A percentile compares a stretch with the other conserved stretches of the same genome.
phyloP scores from a whole-genome alignment of 1,140 invertebrate genomes.

The Choristoneura fumiferana region DNA sequence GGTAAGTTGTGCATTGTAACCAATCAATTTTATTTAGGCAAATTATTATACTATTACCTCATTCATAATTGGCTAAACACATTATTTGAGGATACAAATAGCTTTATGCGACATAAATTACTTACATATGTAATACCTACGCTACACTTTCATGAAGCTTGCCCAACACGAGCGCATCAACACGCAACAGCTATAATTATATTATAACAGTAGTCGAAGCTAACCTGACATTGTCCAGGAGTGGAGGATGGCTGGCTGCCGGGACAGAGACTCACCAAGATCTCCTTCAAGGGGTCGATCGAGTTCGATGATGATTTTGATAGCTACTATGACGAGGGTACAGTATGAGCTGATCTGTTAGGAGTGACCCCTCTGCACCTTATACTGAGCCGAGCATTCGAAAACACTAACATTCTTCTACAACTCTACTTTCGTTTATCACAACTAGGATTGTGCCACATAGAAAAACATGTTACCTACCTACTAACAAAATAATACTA shows the following conservation, averaged over 20 bases:
- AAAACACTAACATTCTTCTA: constrained; percentile 42
- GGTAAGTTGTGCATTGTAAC: constrained; percentile 31
- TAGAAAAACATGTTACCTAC: constrained; percentile 8
- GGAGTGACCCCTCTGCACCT: constrained; percentile 56
- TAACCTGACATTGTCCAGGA: constrained; percentile 66
- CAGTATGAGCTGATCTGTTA: constrained; percentile 47
- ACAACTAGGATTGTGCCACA: constrained; percentile 20
- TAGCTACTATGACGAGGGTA: constrained; percentile 73
- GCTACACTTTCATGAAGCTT: constrained; percentile 19
- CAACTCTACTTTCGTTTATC: constrained; percentile 21
- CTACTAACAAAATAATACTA: constrained; percentile 36
- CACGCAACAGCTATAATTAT: constrained; percentile 26
- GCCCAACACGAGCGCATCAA: constrained; percentile 22
- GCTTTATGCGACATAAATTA: constrained; percentile 15
- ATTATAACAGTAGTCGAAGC: constrained; percentile 42
- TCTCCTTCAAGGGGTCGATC: constrained; percentile 73
- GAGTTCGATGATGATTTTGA: constrained; percentile 77
- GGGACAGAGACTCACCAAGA: constrained; percentile 74
- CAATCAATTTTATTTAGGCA: background rate
- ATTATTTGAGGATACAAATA: background rate
- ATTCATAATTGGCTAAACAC: constrained; percentile 9
- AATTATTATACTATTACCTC: constrained; percentile 11
- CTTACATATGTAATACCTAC: constrained; percentile 7
- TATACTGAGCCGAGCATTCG: constrained; percentile 40
- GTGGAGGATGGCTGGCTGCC: constrained; percentile 73